Evolutionary conservation across 2,797 vertebrate species (phyloP), one percentile per base, ranked within the genome.

Genomic region (Aplochiton taeniatus): DNA sequence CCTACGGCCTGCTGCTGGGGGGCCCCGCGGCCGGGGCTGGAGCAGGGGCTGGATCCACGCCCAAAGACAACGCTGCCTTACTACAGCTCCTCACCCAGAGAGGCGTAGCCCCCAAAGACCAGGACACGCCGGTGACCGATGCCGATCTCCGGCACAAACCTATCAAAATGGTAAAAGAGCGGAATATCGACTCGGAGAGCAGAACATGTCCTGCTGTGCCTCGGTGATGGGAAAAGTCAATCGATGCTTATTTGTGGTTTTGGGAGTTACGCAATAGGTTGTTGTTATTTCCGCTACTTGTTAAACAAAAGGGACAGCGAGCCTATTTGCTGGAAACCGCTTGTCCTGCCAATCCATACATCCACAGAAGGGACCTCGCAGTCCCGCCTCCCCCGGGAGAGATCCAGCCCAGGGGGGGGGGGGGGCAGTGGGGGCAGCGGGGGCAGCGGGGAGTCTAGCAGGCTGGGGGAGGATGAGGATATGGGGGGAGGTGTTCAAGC

Each of bases 101-200:
- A 72, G 93, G 92, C 57, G 52, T 90, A 11, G 76, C 88, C 66
- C 88, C 93, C 56, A 86, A 86, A 61, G 90, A 94, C 65, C 89
- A 93, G 0, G 92, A 91, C 41, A 79, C 75, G 17, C 80, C 90
- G 0, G 91, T 96, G 70, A 93, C 92, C 0, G 93, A 95, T 46
- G 87, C 88, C 0, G 94, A 96, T 81, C 93, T 98, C 47, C 84
- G 61, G 14, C 91, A 91, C 63, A 95, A 95, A 85, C 95, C 96
- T 46, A 93, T 98, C 87, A 93, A 94, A 86, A 96, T 98, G 96
- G 96, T 97, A 89, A 90, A 0, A 7, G 53, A 0, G 59, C 9
- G 14, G 55, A 3, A 6, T 66, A n/a, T 43, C 66, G 43, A 11
- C 48, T 9, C 31, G 31, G 31, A 6, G 31, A 31, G 31, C 6